Evolutionary conservation across 2,797 vertebrate species (phyloP).

Genomic region (Tarsius wallacei): DNA sequence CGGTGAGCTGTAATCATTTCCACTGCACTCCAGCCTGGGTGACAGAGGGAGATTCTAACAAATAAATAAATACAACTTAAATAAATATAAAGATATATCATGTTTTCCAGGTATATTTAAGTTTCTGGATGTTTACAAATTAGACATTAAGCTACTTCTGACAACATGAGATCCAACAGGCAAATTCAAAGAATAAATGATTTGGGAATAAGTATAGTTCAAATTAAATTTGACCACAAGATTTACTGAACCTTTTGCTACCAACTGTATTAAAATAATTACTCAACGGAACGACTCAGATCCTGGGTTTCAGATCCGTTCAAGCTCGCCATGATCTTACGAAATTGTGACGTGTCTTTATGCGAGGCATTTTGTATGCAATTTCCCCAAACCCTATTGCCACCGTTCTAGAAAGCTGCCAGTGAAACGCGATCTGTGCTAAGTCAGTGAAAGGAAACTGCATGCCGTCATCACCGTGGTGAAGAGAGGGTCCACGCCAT

Average conservation of each 20-base stretch:
- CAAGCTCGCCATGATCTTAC: background rate
- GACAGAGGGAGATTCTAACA: too few relatives aligned
- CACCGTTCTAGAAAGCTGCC: background rate
- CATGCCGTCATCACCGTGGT: slow-evolving; percentile 88
- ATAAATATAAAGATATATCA: background rate
- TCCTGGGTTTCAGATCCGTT: background rate
- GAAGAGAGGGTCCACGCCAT: slow-evolving; percentile 84
- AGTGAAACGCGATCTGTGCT: background rate
- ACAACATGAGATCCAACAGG: background rate
- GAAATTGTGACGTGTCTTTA: slow-evolving; percentile 24
- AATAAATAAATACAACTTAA: background rate
- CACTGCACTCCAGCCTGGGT: too few relatives aligned
- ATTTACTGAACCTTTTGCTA: background rate
- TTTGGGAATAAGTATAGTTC: background rate
- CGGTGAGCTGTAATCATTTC: too few relatives aligned
- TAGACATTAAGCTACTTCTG: slow-evolving; percentile 43
- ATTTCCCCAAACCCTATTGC: background rate
- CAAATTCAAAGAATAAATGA: background rate
- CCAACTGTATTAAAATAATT: background rate
- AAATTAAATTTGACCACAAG: slow-evolving; percentile 50
- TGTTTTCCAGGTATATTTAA: background rate
- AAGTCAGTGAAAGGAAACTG: slow-evolving; percentile 51
- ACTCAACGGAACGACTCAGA: background rate
- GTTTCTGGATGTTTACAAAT: slow-evolving; percentile 34
- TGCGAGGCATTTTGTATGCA: background rate